Conservation (phyloP, 2,113 vertebrate species). For the Dromiciops gliroides region DNA sequence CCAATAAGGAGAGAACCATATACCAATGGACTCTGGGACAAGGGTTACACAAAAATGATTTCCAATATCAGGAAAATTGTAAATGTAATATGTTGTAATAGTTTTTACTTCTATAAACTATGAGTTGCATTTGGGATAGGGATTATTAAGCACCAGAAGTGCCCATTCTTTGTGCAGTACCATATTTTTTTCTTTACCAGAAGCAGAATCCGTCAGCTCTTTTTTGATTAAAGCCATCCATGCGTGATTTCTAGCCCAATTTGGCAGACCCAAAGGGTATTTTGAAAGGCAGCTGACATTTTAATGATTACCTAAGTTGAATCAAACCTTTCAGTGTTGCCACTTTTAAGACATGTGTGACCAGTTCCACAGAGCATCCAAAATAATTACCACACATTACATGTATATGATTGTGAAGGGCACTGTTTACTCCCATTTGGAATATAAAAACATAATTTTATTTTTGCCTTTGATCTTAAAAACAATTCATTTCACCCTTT, state of each 20-base stretch:
- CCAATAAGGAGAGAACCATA: not conserved
- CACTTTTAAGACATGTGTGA: conserved; percentile 58
- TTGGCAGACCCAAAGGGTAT: conserved; percentile 59
- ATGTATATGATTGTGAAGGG: conserved; percentile 46
- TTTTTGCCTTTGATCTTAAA: conserved; percentile 15
- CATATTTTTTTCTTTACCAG: conserved; percentile 52
- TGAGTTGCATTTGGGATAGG: not conserved
- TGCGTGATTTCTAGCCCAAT: conserved; percentile 64
- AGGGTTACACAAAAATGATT: not conserved
- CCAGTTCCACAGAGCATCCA: conserved; percentile 40
- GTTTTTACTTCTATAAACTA: conserved; percentile 26
- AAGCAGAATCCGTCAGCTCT: conserved; percentile 52
- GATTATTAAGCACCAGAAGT: not conserved
- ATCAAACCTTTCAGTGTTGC: conserved; percentile 62
- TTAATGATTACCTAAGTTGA: conserved; percentile 70
- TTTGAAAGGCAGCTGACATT: conserved; percentile 73
- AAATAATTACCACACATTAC: conserved; percentile 44
- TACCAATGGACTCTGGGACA: not conserved
- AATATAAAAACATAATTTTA: conserved; percentile 25
- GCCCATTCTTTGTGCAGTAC: not conserved
- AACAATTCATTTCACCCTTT: conserved; percentile 17
- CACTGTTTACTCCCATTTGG: conserved; percentile 45
- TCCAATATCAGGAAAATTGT: not conserved
- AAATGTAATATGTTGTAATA: not conserved
- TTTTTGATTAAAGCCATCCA: conserved; percentile 53